These are phyloP conservation scores for Lanius ludovicianus DNA, from an alignment of 2,113 vertebrate genomes.

Conservation along the genomic window DNA sequence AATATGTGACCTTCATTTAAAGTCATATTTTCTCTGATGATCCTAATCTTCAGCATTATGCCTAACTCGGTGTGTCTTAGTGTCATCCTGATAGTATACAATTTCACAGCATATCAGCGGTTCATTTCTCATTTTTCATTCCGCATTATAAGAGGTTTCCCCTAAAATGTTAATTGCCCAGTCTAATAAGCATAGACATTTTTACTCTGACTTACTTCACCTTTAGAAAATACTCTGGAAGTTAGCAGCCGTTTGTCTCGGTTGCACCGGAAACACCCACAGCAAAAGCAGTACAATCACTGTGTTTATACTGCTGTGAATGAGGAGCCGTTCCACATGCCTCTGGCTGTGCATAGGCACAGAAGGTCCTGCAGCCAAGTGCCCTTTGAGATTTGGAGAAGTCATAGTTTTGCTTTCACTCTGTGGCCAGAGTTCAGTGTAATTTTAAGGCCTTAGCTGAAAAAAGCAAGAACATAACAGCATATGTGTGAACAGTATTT, in stretches of 20 bases:
- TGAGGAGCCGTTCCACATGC: rapidly evolving
- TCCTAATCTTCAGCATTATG: background rate
- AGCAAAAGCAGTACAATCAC: background rate
- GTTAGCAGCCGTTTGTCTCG: background rate
- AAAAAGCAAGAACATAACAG: background rate
- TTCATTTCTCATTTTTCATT: background rate
- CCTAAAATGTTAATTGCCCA: background rate
- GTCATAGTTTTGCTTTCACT: background rate
- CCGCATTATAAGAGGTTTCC: background rate
- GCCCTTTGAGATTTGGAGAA: background rate
- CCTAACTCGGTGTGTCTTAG: background rate
- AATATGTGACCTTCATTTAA: background rate
- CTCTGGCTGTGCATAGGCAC: background rate
- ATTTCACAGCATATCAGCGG: background rate
- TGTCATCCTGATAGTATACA: rapidly evolving
- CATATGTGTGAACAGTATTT: background rate
- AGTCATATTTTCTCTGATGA: background rate
- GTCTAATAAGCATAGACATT: background rate
- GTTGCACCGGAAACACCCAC: background rate
- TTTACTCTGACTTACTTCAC: background rate
- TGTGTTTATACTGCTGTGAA: background rate
- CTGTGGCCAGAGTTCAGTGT: background rate
- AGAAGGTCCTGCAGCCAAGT: background rate
- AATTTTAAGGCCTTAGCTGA: background rate
- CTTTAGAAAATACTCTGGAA: background rate